Conservation (phyloP, 2,113 vertebrate species). For the Ornithorhynchus anatinus region DNA sequence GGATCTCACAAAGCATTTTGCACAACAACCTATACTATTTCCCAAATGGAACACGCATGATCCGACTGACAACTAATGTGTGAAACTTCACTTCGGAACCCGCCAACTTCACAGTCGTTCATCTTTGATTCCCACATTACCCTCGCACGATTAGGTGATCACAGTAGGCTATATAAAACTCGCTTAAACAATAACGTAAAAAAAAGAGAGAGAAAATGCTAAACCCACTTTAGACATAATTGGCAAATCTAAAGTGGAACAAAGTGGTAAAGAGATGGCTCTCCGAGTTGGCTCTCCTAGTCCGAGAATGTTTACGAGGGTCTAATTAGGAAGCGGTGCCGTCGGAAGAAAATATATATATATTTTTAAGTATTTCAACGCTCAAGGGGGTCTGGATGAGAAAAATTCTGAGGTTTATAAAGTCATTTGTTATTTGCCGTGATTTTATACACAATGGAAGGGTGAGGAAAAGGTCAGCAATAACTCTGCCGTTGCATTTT, state of each 20-base stretch:
- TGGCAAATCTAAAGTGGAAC: fast-evolving
- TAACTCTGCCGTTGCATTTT: slow-evolving; percentile 76
- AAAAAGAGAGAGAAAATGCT: fast-evolving
- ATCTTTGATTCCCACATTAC: background rate
- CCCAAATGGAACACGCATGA: background rate
- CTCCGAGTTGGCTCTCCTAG: background rate
- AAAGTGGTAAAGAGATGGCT: background rate
- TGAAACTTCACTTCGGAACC: background rate
- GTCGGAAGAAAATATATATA: slow-evolving; percentile 12
- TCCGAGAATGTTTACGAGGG: background rate
- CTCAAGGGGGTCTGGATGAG: slow-evolving; percentile 39
- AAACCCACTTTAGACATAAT: fast-evolving
- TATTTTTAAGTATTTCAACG: slow-evolving; percentile 48
- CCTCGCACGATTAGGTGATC: fast-evolving
- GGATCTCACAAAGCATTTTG: background rate
- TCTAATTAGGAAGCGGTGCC: slow-evolving; percentile 19
- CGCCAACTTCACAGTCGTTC: fast-evolving
- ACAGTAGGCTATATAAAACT: background rate
- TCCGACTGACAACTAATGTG: background rate
- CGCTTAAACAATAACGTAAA: fast-evolving
- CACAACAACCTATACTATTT: background rate
- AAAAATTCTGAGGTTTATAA: slow-evolving; percentile 71
- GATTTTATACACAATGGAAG: slow-evolving; percentile 71
- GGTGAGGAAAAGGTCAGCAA: slow-evolving; percentile 80
- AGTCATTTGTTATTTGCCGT: slow-evolving; percentile 77